These are phyloP conservation scores for Stenoptilia bipunctidactyla DNA, from an alignment of 2,888 invertebrate species.

Conservation along the genomic window DNA sequence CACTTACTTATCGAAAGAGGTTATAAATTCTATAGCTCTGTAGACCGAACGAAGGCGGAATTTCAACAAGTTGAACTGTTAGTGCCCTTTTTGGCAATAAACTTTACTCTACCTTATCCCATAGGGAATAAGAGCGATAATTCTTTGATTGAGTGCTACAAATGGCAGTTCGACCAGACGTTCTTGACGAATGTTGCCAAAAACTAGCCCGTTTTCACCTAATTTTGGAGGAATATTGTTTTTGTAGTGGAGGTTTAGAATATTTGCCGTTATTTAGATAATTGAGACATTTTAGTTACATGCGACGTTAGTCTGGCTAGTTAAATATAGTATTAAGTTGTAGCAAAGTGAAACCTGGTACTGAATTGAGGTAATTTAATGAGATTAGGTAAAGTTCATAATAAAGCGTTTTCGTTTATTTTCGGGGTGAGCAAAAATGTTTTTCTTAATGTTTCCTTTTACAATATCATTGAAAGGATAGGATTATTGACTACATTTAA, in stretches of 20 bases:
- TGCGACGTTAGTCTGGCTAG: not conserved
- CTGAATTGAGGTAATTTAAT: too few species aligned
- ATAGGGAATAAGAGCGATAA: not conserved
- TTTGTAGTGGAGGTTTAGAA: slow-evolving; percentile 26
- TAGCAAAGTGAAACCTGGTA: too few species aligned
- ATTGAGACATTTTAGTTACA: slow-evolving; percentile 19
- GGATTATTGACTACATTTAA: too few species aligned
- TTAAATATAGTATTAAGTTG: too few species aligned
- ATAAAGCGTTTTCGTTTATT: too few species aligned
- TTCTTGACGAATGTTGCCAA: slow-evolving; percentile 68
- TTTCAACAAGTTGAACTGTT: slow-evolving; percentile 63
- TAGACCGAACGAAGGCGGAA: slow-evolving; percentile 54
- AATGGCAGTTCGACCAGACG: slow-evolving; percentile 34
- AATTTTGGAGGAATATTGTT: slow-evolving; percentile 44
- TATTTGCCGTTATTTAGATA: not conserved
- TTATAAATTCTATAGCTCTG: not conserved
- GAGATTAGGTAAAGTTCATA: too few species aligned
- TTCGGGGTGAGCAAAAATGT: too few species aligned
- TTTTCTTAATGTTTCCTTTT: too few species aligned
- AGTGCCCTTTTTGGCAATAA: not conserved
- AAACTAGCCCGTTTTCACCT: slow-evolving; percentile 63
- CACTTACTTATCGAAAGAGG: slow-evolving; percentile 20
- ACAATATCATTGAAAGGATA: too few species aligned
- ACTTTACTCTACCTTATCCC: not conserved
- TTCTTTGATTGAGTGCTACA: slow-evolving; percentile 17